Conservation (phyloP, 1,140 invertebrate species). For the Nymphalis io region DNA sequence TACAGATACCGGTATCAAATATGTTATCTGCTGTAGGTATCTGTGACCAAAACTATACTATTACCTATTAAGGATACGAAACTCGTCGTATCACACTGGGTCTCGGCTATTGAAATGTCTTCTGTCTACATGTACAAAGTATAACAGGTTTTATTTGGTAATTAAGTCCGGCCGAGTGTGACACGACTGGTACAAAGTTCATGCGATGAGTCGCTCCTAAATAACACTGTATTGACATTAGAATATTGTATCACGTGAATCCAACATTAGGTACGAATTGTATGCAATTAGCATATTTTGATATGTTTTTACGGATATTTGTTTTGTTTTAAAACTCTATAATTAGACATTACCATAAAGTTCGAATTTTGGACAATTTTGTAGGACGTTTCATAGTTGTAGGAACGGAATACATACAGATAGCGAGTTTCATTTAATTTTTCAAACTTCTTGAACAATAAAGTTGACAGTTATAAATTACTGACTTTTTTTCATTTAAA, state of each 20-base stretch:
- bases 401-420: slow-evolving; percentile 42
- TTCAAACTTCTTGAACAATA: slow-evolving; percentile 35
- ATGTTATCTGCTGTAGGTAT: slow-evolving; percentile 23
- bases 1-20: slow-evolving; percentile 10
- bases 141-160: not conserved
- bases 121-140: slow-evolving; percentile 3
- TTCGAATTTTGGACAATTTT: slow-evolving; percentile 46
- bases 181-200: not conserved
- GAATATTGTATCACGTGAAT: slow-evolving; percentile 31
- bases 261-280: slow-evolving; percentile 39
- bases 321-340: slow-evolving; percentile 40
- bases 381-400: slow-evolving; percentile 46
- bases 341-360: slow-evolving; percentile 36
- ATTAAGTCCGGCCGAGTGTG: not conserved
- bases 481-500: slow-evolving; percentile 34
- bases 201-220: slow-evolving; percentile 14
- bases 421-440: slow-evolving; percentile 30
- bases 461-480: slow-evolving; percentile 41
- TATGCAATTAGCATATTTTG: slow-evolving; percentile 44
- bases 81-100: not conserved
- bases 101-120: not conserved
- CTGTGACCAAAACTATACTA: not conserved
- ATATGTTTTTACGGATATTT: slow-evolving; percentile 44
- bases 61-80: not conserved
- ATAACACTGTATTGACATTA: slow-evolving; percentile 22